These are phyloP conservation scores for Perizoma flavofasciatum DNA, from an alignment of 2,888 invertebrate species.

Conservation along the genomic window DNA sequence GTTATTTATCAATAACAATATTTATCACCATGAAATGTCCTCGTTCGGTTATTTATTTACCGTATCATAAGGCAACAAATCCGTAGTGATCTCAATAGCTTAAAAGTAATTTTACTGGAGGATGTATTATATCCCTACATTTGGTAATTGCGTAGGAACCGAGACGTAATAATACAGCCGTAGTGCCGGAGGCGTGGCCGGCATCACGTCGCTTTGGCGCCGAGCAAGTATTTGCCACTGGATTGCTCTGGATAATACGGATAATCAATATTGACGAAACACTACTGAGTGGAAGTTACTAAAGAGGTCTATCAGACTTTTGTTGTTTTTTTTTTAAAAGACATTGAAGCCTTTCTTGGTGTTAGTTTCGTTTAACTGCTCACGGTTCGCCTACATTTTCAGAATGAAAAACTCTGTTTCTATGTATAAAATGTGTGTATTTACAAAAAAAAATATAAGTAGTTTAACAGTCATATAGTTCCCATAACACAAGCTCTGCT, in stretches of 20 bases:
- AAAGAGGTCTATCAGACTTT: constrained; percentile 29
- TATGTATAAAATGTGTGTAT: too few species aligned
- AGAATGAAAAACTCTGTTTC: too few species aligned
- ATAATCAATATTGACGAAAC: constrained; percentile 39
- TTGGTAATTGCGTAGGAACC: constrained; percentile 53
- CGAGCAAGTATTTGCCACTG: constrained; percentile 61
- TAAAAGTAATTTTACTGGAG: constrained; percentile 41
- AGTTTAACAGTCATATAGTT: too few species aligned
- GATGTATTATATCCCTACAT: constrained; percentile 49
- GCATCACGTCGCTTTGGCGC: constrained; percentile 77
- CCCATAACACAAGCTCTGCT: too few species aligned
- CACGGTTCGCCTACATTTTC: too few species aligned
- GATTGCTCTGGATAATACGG: constrained; percentile 59
- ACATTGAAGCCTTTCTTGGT: not conserved
- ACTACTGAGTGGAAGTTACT: constrained; percentile 40
- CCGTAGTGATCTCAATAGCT: constrained; percentile 40
- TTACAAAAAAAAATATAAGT: too few species aligned
- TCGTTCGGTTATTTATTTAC: constrained; percentile 17
- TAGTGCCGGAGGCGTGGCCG: constrained; percentile 71
- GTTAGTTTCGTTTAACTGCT: not conserved
- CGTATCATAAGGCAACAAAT: constrained; percentile 37
- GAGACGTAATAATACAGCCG: constrained; percentile 57
- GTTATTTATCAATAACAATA: constrained; percentile 10
- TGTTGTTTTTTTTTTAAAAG: not conserved
- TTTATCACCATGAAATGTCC: constrained; percentile 28